Conservation (phyloP, 2,113 vertebrate genomes). For the Osmerus eperlanus region DNA sequence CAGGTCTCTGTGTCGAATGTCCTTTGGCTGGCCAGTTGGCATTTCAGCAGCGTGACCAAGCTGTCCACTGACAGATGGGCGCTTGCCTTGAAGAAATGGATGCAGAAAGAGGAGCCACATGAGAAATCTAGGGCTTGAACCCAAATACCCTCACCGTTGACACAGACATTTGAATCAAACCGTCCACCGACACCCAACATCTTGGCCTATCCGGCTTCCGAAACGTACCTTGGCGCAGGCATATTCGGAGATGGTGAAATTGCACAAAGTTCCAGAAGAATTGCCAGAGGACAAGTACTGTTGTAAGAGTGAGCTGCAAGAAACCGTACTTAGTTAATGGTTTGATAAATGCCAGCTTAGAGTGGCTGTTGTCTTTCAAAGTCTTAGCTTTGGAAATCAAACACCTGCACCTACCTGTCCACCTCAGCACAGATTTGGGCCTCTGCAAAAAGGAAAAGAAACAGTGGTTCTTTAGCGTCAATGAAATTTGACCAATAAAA, state of each 20-base stretch:
- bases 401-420: conserved; percentile 22
- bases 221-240: conserved; percentile 34
- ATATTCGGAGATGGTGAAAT: conserved; percentile 19
- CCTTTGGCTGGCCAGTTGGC: background rate
- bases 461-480: background rate
- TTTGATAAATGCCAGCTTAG: background rate
- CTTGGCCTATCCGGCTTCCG: no score
- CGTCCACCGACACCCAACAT: background rate
- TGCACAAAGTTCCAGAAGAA: conserved; percentile 10
- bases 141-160: background rate
- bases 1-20: conserved; percentile 15
- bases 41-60: conserved; percentile 28
- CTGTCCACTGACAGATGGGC: conserved; percentile 15
- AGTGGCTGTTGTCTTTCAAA: background rate
- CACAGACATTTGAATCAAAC: background rate
- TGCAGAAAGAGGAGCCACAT: background rate
- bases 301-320: background rate
- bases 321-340: background rate
- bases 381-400: background rate
- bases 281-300: background rate
- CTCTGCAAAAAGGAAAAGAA: background rate
- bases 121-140: background rate
- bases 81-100: conserved; percentile 10
- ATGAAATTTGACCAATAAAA: background rate
- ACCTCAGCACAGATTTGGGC: conserved; percentile 27